Evolutionary conservation across 2,888 invertebrate genomes (phyloP).

Genomic region (Cordilura impudica): DNA sequence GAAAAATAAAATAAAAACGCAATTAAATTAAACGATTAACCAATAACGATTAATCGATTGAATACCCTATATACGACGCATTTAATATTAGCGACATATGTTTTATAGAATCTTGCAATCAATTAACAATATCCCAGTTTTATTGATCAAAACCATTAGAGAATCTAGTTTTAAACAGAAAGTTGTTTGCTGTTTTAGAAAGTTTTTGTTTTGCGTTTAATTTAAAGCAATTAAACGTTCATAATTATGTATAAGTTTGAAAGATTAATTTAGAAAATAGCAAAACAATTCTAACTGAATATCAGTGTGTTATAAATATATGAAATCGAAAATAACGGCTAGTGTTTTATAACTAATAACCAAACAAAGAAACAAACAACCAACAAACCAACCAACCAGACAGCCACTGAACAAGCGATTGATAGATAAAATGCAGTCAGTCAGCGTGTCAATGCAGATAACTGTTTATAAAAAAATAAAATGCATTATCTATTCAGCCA

Average conservation of each 20-base stretch:
- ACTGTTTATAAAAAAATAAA: neutral
- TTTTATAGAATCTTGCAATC: neutral
- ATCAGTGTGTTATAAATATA: neutral
- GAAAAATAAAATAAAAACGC: no score
- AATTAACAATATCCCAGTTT: neutral
- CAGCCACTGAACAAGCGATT: no score
- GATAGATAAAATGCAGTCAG: no score
- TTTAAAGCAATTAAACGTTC: constrained; percentile 48
- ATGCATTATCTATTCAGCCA: constrained; percentile 10
- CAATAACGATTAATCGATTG: no score
- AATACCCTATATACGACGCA: no score
- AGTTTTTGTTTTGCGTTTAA: constrained; percentile 35
- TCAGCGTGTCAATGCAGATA: neutral
- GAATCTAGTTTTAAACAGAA: constrained; percentile 1
- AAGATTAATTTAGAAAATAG: constrained; percentile 25
- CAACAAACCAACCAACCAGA: neutral
- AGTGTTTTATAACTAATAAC: constrained; percentile 18
- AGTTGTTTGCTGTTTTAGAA: constrained; percentile 42
- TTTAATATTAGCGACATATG: neutral
- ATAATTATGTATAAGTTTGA: constrained; percentile 34
- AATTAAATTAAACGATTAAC: no score
- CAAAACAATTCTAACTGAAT: constrained; percentile 8
- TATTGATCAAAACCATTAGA: neutral
- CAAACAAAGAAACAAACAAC: neutral
- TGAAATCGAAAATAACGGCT: constrained; percentile 22